These are phyloP conservation scores for Noctuana brunneofusca DNA, from an alignment of 2,888 invertebrate species.

Conservation along the genomic window DNA sequence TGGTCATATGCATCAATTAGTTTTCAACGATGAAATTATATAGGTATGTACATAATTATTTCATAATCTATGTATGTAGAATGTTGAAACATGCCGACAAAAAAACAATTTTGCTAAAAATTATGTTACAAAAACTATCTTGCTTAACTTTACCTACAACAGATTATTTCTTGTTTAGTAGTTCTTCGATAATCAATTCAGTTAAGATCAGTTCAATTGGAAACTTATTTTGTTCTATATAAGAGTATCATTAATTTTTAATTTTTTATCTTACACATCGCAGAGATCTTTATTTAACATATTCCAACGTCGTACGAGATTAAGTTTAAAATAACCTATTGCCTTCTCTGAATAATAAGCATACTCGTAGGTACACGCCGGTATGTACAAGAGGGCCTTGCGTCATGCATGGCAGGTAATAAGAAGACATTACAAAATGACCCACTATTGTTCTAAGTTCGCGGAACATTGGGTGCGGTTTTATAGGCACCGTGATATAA, in stretches of 20 bases:
- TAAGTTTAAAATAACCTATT: conserved; percentile 56
- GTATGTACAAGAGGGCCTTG: conserved; percentile 62
- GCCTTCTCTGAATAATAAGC: conserved; percentile 64
- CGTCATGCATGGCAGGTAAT: conserved; percentile 73
- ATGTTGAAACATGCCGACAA: no score
- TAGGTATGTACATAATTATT: no score
- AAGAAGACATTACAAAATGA: conserved; percentile 79
- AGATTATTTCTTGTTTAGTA: no score
- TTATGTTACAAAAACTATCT: no score
- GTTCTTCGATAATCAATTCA: no score
- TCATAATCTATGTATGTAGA: no score
- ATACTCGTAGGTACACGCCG: conserved; percentile 47
- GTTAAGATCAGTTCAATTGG: no score
- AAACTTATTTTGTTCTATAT: no score
- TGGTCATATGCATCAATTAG: no score
- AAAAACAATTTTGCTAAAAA: no score
- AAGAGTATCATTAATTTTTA: neutral
- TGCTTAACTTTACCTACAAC: no score
- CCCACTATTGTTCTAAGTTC: conserved; percentile 78
- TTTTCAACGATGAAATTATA: no score
- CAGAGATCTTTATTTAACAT: conserved; percentile 38
- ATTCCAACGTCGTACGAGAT: conserved; percentile 50
- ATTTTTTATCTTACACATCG: conserved; percentile 13
- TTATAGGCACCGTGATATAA: conserved; percentile 10
- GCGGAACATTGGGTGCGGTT: conserved; percentile 58